Percentiles rank a stretch among this genome's conserved stretches.
Evolutionary conservation across 2,797 vertebrate species (phyloP).

Genomic region (Paguma larvata): DNA sequence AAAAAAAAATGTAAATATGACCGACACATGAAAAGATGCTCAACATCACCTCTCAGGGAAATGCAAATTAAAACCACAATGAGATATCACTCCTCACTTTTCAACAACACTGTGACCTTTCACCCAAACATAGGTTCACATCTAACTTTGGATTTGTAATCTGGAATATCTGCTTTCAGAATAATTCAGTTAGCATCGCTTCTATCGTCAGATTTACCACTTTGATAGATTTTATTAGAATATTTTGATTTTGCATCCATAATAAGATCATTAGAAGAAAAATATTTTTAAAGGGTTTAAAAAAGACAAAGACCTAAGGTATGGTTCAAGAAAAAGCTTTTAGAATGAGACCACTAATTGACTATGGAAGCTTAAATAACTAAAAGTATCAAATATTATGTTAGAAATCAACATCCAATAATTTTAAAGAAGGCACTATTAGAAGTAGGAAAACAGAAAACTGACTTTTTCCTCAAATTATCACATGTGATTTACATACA

Average conservation of each 20-base stretch:
- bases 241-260: background rate
- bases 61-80: background rate
- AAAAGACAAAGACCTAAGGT: background rate
- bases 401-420: background rate
- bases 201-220: background rate
- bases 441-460: background rate
- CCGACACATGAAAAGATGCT: background rate
- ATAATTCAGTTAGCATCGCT: background rate
- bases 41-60: background rate
- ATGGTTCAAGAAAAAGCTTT: background rate
- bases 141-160: conserved; percentile 8
- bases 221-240: background rate
- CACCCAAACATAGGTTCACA: background rate
- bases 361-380: background rate
- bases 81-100: background rate
- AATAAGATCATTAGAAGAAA: background rate
- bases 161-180: background rate
- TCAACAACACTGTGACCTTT: background rate
- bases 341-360: background rate
- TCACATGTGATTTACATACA: background rate
- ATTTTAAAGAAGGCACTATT: background rate
- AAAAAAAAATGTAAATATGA: background rate
- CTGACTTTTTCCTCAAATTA: background rate
- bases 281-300: background rate
- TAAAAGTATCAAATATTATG: background rate